Conservation (phyloP, 2,113 vertebrate genomes). For the Thamnophis sirtalis region DNA sequence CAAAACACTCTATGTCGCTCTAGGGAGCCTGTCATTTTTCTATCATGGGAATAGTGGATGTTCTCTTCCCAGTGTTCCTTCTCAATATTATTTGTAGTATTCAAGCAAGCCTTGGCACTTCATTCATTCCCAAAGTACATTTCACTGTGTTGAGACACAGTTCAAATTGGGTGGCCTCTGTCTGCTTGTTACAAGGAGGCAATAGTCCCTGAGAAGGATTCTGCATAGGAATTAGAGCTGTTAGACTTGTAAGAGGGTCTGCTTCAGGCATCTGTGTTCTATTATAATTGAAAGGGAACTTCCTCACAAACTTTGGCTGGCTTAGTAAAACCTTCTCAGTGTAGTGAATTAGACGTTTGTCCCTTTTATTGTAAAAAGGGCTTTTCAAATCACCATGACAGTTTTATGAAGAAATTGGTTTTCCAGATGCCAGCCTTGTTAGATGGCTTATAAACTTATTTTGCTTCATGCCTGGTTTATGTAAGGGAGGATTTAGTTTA, state of each 20-base stretch:
- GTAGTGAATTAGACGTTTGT: constrained; percentile 10
- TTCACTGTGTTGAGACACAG: neutral
- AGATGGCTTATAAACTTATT: neutral
- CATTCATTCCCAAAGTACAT: neutral
- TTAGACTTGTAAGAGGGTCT: neutral
- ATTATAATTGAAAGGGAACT: constrained; percentile 27
- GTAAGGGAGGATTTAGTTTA: neutral
- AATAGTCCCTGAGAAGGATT: neutral
- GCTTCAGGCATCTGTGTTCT: constrained; percentile 18
- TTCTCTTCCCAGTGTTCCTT: neutral
- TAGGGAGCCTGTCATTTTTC: neutral
- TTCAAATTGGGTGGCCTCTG: neutral
- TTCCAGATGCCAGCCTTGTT: constrained; percentile 10
- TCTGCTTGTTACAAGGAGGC: neutral
- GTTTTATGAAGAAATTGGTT: constrained; percentile 22
- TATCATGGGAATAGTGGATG: neutral
- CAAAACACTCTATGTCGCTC: neutral
- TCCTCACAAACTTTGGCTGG: constrained; percentile 13
- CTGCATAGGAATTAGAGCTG: neutral
- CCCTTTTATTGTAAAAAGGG: constrained; percentile 6
- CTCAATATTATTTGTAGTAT: neutral
- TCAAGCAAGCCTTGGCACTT: neutral
- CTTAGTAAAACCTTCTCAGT: constrained; percentile 8
- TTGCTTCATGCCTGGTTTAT: constrained; percentile 5
- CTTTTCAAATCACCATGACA: constrained; percentile 17